Conservation (phyloP, 2,888 invertebrate genomes). For the Nemoura dubitans region DNA sequence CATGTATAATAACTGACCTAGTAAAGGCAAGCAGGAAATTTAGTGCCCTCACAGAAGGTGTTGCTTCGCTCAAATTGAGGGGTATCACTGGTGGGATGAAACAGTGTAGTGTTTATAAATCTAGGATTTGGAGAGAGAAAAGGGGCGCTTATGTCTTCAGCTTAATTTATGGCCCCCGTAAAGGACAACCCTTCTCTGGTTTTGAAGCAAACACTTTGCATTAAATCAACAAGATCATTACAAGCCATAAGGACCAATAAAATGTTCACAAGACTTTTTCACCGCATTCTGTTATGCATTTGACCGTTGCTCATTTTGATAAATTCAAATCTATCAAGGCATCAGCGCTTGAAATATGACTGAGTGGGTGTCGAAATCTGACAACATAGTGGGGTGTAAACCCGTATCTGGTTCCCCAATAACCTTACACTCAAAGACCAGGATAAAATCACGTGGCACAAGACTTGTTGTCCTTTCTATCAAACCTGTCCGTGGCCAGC, state of each 20-base stretch:
- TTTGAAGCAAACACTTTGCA: neutral
- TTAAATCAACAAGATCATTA: slow-evolving; percentile 18
- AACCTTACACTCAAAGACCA: neutral
- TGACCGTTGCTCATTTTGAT: neutral
- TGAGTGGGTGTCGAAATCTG: slow-evolving; percentile 27
- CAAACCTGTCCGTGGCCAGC: neutral
- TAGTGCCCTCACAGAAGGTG: neutral
- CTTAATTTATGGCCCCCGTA: slow-evolving; percentile 47
- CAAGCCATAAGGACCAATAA: neutral
- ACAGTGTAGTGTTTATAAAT: slow-evolving; percentile 42
- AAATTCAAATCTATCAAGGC: neutral
- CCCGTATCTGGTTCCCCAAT: neutral
- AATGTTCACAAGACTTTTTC: neutral
- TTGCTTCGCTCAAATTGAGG: neutral
- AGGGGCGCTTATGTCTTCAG: neutral
- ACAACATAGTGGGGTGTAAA: slow-evolving; percentile 26
- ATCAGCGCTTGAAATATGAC: neutral
- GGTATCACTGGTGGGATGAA: slow-evolving; percentile 17
- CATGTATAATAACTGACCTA: neutral
- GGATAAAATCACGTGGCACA: neutral
- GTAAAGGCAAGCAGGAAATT: neutral
- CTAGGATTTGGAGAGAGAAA: neutral
- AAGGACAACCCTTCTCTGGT: slow-evolving; percentile 46
- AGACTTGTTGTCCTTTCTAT: neutral
- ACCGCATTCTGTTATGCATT: neutral